Evolutionary conservation across 2,797 vertebrate species (phyloP).

Genomic region (Danio tinwini): DNA sequence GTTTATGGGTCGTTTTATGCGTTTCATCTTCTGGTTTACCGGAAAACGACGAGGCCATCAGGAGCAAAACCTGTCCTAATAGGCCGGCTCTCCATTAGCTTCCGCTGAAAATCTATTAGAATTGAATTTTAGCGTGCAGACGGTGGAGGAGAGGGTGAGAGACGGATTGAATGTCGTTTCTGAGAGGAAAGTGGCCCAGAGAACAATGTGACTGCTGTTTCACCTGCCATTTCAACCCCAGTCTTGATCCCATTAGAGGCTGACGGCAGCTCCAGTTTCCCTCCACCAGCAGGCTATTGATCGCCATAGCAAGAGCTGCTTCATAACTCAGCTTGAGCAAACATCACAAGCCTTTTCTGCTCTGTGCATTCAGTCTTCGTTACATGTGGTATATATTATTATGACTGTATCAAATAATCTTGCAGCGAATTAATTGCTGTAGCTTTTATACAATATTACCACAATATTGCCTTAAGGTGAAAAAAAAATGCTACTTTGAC

Average conservation of each 20-base stretch:
- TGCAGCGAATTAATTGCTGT: too few relatives aligned
- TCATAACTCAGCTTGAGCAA: conserved; percentile 43
- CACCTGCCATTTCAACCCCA: conserved; percentile 61
- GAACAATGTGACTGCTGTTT: conserved; percentile 61
- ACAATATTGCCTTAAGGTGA: too few relatives aligned
- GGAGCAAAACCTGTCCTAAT: conserved; percentile 34
- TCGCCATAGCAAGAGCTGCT: conserved; percentile 65
- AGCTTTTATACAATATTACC: too few relatives aligned
- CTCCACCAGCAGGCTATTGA: conserved; percentile 65
- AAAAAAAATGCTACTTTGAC: too few relatives aligned
- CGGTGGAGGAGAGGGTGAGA: conserved; percentile 26
- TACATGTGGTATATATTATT: too few relatives aligned
- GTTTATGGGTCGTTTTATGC: conserved; percentile 15
- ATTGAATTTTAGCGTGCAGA: conserved; percentile 43
- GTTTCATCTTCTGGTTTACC: conserved; percentile 35
- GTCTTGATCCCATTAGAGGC: conserved; percentile 66
- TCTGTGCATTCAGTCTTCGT: background rate
- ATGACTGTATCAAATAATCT: too few relatives aligned
- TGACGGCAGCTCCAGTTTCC: conserved; percentile 67
- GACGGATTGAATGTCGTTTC: conserved; percentile 54
- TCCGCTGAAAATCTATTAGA: conserved; percentile 56
- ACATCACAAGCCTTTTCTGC: background rate
- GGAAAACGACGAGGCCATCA: conserved; percentile 17
- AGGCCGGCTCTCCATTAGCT: conserved; percentile 51
- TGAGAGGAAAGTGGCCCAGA: conserved; percentile 41